Percentiles rank a stretch among this genome's conserved stretches.
Conservation (phyloP, 2,888 invertebrate genomes). For the Podabrus alpinus region DNA sequence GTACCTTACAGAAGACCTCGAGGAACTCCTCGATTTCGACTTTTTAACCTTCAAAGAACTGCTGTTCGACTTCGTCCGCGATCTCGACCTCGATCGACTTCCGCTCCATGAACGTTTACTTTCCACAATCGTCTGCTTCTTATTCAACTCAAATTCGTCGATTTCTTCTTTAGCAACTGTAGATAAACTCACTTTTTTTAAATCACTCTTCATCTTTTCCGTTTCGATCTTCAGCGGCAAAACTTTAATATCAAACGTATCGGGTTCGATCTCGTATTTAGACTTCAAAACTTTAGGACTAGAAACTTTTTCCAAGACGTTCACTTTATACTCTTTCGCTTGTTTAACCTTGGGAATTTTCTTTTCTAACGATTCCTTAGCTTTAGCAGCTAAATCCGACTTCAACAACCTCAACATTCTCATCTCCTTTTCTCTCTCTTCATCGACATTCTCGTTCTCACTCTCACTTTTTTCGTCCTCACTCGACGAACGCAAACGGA, state of each 20-base stretch:
- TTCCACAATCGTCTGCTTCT: constrained; percentile 6
- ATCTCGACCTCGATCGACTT: constrained; percentile 44
- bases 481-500: constrained; percentile 61
- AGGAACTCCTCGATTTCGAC: constrained; percentile 56
- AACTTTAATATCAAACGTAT: constrained; percentile 50
- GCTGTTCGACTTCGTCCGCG: constrained; percentile 42
- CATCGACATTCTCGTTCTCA: constrained; percentile 59
- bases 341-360: constrained; percentile 52
- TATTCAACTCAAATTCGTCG: constrained; percentile 30
- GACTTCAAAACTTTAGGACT: constrained; percentile 13
- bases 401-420: constrained; percentile 69
- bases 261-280: constrained; percentile 40
- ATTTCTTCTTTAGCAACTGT: constrained; percentile 17
- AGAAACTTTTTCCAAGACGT: neutral
- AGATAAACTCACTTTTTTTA: constrained; percentile 42
- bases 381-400: constrained; percentile 70
- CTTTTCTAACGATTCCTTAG: constrained; percentile 69
- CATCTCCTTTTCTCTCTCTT: constrained; percentile 69
- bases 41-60: constrained; percentile 37
- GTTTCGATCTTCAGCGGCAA: constrained; percentile 43
- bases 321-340: neutral
- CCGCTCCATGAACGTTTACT: constrained; percentile 43
- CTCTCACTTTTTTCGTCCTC: constrained; percentile 60
- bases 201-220: constrained; percentile 23
- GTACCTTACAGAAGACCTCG: constrained; percentile 56